A percentile compares a stretch with the other conserved stretches of the same genome.
phyloP scores from a whole-genome alignment of 64 coral and sea anemone genomes.

The Anthopleura sola region DNA sequence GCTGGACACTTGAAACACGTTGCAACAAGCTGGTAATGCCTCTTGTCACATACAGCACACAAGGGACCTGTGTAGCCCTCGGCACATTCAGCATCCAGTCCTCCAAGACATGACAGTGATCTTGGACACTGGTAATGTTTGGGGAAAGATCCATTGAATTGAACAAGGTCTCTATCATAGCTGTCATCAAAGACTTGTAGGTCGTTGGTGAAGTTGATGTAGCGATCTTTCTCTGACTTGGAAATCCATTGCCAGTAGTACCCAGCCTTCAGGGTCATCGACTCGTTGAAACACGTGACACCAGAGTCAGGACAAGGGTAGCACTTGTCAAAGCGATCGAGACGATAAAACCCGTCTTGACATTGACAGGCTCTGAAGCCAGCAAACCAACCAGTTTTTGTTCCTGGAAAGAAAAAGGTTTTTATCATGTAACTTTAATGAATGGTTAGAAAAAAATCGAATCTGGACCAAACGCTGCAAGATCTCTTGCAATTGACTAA shows the following conservation, averaged over 20 bases:
- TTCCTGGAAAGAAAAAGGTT: background rate
- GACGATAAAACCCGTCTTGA: background rate
- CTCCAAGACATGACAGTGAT: slow-evolving; percentile 40
- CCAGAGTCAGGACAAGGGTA: too few relatives aligned
- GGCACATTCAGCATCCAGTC: slow-evolving; percentile 22
- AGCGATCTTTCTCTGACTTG: too few relatives aligned
- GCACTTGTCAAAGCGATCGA: too few relatives aligned
- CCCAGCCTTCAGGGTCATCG: too few relatives aligned
- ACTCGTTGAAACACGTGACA: too few relatives aligned
- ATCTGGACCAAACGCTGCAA: too few relatives aligned
- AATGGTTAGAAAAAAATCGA: too few relatives aligned
- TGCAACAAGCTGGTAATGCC: slow-evolving; percentile 35
- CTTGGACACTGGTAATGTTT: slow-evolving; percentile 19
- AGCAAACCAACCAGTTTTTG: slow-evolving; percentile 6
- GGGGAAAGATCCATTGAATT: slow-evolving; percentile 30
- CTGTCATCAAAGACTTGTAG: slow-evolving; percentile 15
- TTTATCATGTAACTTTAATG: too few relatives aligned
- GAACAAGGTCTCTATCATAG: slow-evolving; percentile 1
- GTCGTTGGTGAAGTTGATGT: slow-evolving; percentile 27
- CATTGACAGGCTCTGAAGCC: slow-evolving; percentile 45
- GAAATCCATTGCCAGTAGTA: too few relatives aligned
- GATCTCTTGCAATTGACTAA: too few relatives aligned
- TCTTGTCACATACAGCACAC: slow-evolving; percentile 41
- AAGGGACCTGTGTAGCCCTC: slow-evolving; percentile 40
- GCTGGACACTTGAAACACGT: slow-evolving; percentile 32